phyloP scores from a whole-genome alignment of 2,113 vertebrate genomes.

The Macrotus californicus region DNA sequence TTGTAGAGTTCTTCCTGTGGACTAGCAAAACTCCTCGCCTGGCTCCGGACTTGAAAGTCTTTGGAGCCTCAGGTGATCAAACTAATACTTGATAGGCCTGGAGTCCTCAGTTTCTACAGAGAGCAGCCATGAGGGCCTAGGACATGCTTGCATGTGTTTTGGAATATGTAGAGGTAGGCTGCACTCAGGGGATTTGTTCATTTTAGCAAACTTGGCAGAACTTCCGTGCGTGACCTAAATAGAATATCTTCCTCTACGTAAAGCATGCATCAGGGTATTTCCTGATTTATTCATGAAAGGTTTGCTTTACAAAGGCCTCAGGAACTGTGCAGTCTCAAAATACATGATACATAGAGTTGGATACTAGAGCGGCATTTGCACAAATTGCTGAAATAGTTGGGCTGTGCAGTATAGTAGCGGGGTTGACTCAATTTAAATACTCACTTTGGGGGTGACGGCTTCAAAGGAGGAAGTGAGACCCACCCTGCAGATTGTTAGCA shows the following conservation, averaged over 20 bases:
- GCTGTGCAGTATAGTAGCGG: conserved; percentile 74
- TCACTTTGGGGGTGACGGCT: conserved; percentile 77
- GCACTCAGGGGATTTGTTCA: conserved; percentile 81
- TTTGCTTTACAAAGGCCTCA: conserved; percentile 86
- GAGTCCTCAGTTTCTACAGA: conserved; percentile 72
- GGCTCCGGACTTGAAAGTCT: conserved; percentile 57
- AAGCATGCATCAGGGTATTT: conserved; percentile 86
- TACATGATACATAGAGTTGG: conserved; percentile 82
- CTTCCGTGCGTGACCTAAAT: conserved; percentile 85
- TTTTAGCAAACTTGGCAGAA: conserved; percentile 87
- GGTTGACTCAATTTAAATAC: conserved; percentile 79
- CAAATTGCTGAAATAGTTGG: conserved; percentile 85
- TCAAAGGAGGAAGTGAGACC: conserved; percentile 76
- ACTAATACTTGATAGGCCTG: conserved; percentile 60
- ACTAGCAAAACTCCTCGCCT: conserved; percentile 26
- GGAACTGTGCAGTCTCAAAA: conserved; percentile 84
- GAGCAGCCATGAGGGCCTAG: conserved; percentile 50
- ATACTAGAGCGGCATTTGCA: conserved; percentile 82
- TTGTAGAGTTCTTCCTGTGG: neutral
- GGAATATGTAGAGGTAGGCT: conserved; percentile 77
- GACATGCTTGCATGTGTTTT: conserved; percentile 78
- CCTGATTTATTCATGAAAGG: conserved; percentile 89
- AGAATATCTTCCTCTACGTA: conserved; percentile 87
- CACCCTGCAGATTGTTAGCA: conserved; percentile 70
- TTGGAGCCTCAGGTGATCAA: conserved; percentile 61